Evolutionary conservation across 2,888 invertebrate genomes (phyloP).

Genomic region (Bombylius major): DNA sequence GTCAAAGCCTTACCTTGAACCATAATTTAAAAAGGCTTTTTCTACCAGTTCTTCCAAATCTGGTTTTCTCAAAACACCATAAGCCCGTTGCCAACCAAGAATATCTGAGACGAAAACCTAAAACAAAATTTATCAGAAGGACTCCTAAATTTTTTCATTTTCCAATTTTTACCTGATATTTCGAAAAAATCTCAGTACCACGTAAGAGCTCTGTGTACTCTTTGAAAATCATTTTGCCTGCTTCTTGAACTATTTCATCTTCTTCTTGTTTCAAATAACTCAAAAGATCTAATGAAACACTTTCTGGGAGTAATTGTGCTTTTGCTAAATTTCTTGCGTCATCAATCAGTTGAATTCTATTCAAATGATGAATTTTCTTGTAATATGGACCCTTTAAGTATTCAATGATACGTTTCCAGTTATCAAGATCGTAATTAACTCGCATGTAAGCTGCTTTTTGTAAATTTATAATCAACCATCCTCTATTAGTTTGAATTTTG

Average conservation of each 20-base stretch:
- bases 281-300: constrained; percentile 36
- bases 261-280: constrained; percentile 44
- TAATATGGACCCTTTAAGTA: constrained; percentile 6
- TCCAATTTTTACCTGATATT: background rate
- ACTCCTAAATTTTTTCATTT: background rate
- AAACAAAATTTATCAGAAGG: background rate
- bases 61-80: background rate
- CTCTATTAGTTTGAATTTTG: background rate
- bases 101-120: background rate
- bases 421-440: constrained; percentile 7
- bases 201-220: background rate
- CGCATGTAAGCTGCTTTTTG: constrained; percentile 1
- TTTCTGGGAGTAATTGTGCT: constrained; percentile 40
- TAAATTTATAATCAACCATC: constrained; percentile 4
- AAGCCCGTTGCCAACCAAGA: background rate
- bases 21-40: background rate
- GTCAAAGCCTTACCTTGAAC: background rate
- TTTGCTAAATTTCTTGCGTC: constrained; percentile 51
- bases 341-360: constrained; percentile 58
- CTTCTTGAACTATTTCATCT: constrained; percentile 43
- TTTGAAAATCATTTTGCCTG: background rate
- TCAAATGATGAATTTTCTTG: constrained; percentile 29
- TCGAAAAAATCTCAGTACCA: background rate
- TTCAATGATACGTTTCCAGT: constrained; percentile 4
- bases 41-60: background rate